phyloP scores from a whole-genome alignment of 2,888 invertebrate genomes.

The Drosophila anomalata region DNA sequence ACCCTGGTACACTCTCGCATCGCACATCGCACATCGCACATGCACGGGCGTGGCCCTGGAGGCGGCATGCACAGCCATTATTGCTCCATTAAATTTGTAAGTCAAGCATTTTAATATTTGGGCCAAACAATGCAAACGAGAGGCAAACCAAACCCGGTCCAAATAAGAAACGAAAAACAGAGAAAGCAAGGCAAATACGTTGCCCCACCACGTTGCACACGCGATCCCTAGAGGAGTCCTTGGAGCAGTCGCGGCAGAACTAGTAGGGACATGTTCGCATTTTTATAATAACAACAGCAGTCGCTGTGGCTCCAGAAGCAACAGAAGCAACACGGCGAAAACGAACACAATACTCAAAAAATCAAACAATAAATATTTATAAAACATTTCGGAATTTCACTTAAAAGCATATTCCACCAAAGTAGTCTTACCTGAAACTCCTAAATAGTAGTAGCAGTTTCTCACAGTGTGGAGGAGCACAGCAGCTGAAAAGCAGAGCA shows the following conservation, averaged over 20 bases:
- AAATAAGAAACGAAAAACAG: constrained; percentile 28
- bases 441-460: not conserved
- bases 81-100: constrained; percentile 79
- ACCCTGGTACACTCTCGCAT: constrained; percentile 40
- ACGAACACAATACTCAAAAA: not conserved
- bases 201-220: constrained; percentile 38
- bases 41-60: constrained; percentile 49
- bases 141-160: constrained; percentile 38
- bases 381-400: not conserved
- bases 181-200: constrained; percentile 45
- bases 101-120: constrained; percentile 80
- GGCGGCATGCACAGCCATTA: constrained; percentile 62
- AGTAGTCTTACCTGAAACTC: not conserved
- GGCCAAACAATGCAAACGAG: constrained; percentile 78
- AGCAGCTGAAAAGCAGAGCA: constrained; percentile 16
- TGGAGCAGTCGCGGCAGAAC: constrained; percentile 48
- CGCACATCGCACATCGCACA: constrained; percentile 35
- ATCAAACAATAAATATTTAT: not conserved
- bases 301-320: constrained; percentile 40
- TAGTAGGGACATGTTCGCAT: constrained; percentile 45
- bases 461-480: constrained; percentile 4
- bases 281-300: constrained; percentile 51
- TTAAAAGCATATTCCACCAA: not conserved
- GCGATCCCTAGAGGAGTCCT: constrained; percentile 48
- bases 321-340: constrained; percentile 1